A percentile compares a stretch with the other conserved stretches of the same genome.
These are phyloP conservation scores for Empidonax traillii DNA, from an alignment of 2,113 vertebrate genomes.

Conservation along the genomic window DNA sequence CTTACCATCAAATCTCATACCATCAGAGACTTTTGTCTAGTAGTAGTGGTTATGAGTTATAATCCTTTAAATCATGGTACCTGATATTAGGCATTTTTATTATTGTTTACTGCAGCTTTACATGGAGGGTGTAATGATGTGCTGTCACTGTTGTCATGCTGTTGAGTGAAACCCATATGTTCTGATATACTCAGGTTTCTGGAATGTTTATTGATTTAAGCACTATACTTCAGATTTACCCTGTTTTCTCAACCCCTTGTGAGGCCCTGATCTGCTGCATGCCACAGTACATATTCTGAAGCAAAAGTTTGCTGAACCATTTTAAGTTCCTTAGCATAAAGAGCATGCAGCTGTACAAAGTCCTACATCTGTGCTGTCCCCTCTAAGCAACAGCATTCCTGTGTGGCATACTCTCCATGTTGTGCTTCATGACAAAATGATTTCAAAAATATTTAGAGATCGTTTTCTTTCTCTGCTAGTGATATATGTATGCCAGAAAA, in stretches of 20 bases:
- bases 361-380: not conserved
- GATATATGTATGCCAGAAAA: not conserved
- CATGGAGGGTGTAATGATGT: not conserved
- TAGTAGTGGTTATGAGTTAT: not conserved
- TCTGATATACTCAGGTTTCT: not conserved
- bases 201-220: not conserved
- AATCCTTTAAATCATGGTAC: not conserved
- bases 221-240: not conserved
- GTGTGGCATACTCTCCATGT: not conserved
- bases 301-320: not conserved
- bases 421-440: not conserved
- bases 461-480: not conserved
- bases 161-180: not conserved
- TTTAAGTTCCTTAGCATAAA: not conserved
- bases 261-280: not conserved
- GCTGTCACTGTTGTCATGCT: not conserved
- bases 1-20: not conserved
- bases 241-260: fast-evolving
- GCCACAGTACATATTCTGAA: not conserved
- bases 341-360: not conserved
- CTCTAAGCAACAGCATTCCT: not conserved
- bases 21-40: not conserved
- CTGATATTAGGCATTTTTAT: not conserved
- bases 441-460: not conserved
- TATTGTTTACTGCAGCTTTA: not conserved